Conservation (phyloP, 2,113 vertebrate genomes). For the Alectura lathami region DNA sequence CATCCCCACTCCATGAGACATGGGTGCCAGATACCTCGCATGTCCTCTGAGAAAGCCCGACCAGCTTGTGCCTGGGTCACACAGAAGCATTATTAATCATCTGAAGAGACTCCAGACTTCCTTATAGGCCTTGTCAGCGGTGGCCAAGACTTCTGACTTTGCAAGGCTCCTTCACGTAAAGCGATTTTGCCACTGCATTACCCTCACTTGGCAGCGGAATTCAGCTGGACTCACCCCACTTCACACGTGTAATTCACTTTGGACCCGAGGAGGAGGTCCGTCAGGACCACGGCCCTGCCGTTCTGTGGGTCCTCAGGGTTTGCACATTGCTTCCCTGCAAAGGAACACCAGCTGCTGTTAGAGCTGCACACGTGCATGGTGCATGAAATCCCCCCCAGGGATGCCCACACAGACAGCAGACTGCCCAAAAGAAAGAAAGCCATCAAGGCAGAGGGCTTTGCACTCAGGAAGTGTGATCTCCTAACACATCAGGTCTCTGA, state of each 20-base stretch:
- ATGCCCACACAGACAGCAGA: background rate
- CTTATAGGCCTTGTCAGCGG: background rate
- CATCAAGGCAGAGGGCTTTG: background rate
- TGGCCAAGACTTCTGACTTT: background rate
- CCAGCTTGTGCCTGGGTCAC: conserved; percentile 42
- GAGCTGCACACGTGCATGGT: background rate
- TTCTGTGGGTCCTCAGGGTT: conserved; percentile 39
- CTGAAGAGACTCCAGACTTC: background rate
- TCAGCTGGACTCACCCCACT: conserved; percentile 61
- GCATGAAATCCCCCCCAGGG: background rate
- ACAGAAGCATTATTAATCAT: background rate
- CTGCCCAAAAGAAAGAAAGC: background rate
- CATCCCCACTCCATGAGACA: conserved; percentile 22
- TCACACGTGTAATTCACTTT: conserved; percentile 64
- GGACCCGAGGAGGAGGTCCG: conserved; percentile 30
- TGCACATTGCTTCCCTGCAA: conserved; percentile 61
- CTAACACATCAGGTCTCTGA: rapidly evolving
- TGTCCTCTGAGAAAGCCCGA: conserved; percentile 30
- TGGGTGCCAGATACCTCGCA: conserved; percentile 28
- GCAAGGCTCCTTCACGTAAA: background rate
- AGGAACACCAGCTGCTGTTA: background rate
- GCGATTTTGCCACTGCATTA: background rate
- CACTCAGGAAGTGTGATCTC: background rate
- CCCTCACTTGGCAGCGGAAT: background rate
- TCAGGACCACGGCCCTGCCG: conserved; percentile 29